Conservation (phyloP, 2,113 vertebrate species). For the Anthoscopus minutus region DNA sequence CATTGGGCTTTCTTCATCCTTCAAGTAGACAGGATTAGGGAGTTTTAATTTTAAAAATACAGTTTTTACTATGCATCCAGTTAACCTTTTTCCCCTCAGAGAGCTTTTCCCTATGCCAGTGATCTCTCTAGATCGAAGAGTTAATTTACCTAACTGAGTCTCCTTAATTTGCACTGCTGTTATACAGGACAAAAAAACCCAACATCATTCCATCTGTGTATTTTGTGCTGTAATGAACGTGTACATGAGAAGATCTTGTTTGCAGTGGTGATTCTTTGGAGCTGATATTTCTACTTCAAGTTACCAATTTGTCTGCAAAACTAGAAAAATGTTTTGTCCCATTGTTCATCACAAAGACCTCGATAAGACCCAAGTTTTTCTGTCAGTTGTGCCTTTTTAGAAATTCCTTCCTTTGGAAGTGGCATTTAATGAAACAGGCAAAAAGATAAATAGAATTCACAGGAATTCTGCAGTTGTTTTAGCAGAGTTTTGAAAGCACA, state of each 20-base stretch:
- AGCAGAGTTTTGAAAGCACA: not conserved
- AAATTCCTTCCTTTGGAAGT: not conserved
- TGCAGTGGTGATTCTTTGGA: not conserved
- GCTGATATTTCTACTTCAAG: not conserved
- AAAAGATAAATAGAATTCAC: not conserved
- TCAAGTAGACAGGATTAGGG: constrained; percentile 35
- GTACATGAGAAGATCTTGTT: not conserved
- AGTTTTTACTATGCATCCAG: constrained; percentile 32
- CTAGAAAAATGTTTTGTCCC: not conserved
- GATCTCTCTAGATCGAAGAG: constrained; percentile 16
- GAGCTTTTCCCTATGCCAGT: not conserved
- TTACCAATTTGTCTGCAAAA: not conserved
- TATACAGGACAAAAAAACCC: not conserved
- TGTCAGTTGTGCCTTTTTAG: not conserved
- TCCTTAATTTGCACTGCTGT: constrained; percentile 20
- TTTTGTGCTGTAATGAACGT: constrained; percentile 5
- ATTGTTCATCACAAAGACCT: not conserved
- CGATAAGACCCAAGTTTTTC: not conserved
- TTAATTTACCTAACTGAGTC: constrained; percentile 26
- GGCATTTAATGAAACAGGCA: not conserved
- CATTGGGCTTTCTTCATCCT: constrained; percentile 42
- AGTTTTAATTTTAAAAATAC: constrained; percentile 46
- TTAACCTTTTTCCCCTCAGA: constrained; percentile 42
- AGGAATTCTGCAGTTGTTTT: not conserved
- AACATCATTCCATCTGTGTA: not conserved